Base-by-base conservation (phyloP, 2,888 invertebrate genomes). In the Epistrophella euchroma region DNA sequence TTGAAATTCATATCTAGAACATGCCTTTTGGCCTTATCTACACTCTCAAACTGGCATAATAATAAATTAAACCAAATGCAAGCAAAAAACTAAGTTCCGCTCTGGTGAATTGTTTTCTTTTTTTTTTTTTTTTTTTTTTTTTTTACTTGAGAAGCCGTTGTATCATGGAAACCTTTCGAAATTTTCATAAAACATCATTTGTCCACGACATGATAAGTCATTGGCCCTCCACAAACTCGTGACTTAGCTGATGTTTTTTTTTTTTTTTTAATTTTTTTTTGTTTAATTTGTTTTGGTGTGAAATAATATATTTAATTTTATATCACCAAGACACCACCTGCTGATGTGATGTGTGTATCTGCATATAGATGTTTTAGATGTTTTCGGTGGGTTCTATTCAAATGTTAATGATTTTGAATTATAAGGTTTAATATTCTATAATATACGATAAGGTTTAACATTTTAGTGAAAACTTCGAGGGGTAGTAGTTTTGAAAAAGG, bases 151-250 rank as follows among this genome's bases (percentile, higher is more conserved):
- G 52, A 71, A 74, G 43, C 32, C 45, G 60, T 71, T 52, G 60
- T 60, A 71, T 68, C 68, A 66, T 68, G 62, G 70, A 73, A 58
- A 60, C 56, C 81, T 81, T 82, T 82, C 77, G 77, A 82, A 86
- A 86, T 78, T 82, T 86, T 82, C 77, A 86, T 82, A 86, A 86
- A 86, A 86, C 82, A 86, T 86, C 86, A 86, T 82, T 82, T 82
- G 82, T 82, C 71, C 47, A 66, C 66, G 77, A 64, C 62, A 55
- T 86, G 71, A 78, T 78, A 82, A 58, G 76, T 74, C 82, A 74
- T 81, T 86, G 81, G 86, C 86, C 82, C 47, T 52, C 47, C 40
- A 17, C 43, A 28, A 64, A 50, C 19, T 66, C 47, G 15, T 32
- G 66, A 28, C 58, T 56, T 40, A 50, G 58, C 11, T 70, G 55